Evolutionary conservation across 2,113 vertebrate genomes (phyloP).

Genomic region (Pelecanus crispus): DNA sequence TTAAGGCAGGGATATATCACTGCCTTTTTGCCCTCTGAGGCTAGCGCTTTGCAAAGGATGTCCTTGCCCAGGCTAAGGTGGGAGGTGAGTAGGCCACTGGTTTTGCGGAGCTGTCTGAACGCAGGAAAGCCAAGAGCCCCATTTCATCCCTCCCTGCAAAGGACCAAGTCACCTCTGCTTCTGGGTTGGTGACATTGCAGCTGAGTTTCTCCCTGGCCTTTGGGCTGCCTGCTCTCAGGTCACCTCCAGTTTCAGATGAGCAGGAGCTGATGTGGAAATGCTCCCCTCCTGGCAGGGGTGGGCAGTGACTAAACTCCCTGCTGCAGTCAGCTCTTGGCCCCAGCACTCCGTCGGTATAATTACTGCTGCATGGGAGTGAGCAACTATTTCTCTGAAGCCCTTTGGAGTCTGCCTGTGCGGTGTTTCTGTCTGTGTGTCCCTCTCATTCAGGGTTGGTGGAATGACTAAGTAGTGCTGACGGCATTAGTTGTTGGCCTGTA

Average conservation of each 20-base stretch:
- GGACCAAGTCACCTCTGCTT: not conserved
- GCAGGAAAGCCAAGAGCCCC: not conserved
- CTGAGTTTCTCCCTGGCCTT: not conserved
- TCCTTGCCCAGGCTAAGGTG: not conserved
- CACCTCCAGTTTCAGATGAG: not conserved
- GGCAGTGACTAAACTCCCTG: not conserved
- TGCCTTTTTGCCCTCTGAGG: not conserved
- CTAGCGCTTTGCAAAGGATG: not conserved
- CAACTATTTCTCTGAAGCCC: not conserved
- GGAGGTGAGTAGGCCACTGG: not conserved
- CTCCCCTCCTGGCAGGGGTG: not conserved
- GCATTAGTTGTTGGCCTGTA: constrained; percentile 6
- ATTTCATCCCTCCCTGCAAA: not conserved
- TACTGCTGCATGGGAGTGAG: not conserved
- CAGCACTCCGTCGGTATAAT: not conserved
- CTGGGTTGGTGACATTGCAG: not conserved
- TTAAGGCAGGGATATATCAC: not conserved
- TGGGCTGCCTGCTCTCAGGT: not conserved
- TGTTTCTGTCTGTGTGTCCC: not conserved
- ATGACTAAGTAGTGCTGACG: constrained; percentile 41
- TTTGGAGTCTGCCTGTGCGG: not conserved
- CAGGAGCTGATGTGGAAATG: not conserved
- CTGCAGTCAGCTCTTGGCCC: not conserved
- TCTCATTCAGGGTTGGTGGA: constrained; percentile 17
- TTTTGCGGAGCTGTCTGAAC: not conserved